A percentile compares a stretch with the other conserved stretches of the same genome.
These are phyloP conservation scores for Phyllotis vaccarum DNA, from an alignment of 2,797 vertebrate genomes.

Conservation along the genomic window DNA sequence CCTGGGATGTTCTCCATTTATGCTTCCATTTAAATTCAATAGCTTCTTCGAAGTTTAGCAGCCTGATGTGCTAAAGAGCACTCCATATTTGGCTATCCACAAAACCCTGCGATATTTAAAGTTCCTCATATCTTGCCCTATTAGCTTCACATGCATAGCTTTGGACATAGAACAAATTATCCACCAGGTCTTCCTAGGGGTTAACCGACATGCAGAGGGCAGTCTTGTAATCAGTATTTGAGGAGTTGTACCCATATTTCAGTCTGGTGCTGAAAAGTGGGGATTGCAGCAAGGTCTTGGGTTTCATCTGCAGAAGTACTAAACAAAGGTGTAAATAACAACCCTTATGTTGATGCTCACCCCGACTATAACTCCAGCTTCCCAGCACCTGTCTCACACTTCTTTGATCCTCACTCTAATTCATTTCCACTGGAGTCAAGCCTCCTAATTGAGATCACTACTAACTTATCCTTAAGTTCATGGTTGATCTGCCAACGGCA, in stretches of 20 bases:
- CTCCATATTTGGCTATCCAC: not conserved
- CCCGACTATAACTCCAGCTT: not conserved
- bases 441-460: not conserved
- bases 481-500: not conserved
- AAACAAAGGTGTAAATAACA: not conserved
- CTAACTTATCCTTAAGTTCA: not conserved
- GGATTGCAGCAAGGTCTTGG: not conserved
- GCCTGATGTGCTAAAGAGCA: not conserved
- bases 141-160: not conserved
- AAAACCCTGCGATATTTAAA: not conserved
- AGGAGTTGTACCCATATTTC: not conserved
- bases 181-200: not conserved
- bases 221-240: not conserved
- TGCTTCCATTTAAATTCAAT: not conserved
- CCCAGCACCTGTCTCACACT: not conserved
- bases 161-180: not conserved
- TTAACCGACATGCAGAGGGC: not conserved
- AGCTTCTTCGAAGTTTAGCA: not conserved
- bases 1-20: not conserved
- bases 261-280: not conserved
- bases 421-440: not conserved
- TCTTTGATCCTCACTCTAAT: not conserved
- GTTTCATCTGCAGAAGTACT: not conserved
- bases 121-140: not conserved
- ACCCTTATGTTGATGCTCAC: not conserved